These are phyloP conservation scores for Ranitomeya imitator DNA, from an alignment of 2,113 vertebrate species.

Conservation along the genomic window DNA sequence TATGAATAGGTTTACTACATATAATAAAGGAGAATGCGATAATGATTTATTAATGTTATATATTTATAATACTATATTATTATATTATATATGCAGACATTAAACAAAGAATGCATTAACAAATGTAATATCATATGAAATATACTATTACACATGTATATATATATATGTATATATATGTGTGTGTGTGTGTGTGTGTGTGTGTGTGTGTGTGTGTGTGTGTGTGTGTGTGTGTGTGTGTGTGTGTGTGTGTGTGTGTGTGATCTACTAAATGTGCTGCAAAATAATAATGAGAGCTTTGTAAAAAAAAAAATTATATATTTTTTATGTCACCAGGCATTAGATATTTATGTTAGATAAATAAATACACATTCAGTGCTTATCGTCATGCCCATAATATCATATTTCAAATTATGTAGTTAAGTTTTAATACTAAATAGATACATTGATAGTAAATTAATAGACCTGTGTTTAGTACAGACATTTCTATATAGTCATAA, in stretches of 20 bases:
- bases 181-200: no score
- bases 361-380: background rate
- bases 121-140: background rate
- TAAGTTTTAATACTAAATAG: background rate
- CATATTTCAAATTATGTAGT: background rate
- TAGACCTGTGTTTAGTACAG: background rate
- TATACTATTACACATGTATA: background rate
- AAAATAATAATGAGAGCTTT: background rate
- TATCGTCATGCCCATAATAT: background rate
- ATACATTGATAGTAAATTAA: background rate
- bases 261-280: no score
- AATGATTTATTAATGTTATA: background rate
- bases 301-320: background rate
- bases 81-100: background rate
- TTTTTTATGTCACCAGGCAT: background rate
- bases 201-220: no score
- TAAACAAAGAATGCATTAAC: background rate
- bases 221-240: no score
- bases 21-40: background rate
- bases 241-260: no score
- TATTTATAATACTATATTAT: background rate
- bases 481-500: background rate
- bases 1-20: background rate
- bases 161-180: background rate
- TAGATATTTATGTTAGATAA: background rate